Conservation (phyloP, 2,888 invertebrate species). For the Drosophila helvetica region DNA sequence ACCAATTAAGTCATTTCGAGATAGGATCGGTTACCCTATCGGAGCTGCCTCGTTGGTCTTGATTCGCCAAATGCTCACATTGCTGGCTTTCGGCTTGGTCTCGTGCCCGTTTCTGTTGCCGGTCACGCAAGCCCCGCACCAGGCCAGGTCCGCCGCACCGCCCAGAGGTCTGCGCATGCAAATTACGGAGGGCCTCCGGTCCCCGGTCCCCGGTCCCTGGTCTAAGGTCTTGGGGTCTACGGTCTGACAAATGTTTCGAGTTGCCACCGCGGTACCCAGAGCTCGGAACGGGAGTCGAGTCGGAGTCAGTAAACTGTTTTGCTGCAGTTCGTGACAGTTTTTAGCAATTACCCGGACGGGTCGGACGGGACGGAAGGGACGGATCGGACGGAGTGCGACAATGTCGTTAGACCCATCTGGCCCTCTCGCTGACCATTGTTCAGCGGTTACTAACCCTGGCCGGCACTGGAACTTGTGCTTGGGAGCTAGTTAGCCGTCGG, state of each 20-base stretch:
- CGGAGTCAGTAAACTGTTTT: conserved; percentile 70
- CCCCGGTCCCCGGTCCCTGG: background rate
- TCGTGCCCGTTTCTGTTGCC: conserved; percentile 43
- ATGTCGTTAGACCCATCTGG: conserved; percentile 25
- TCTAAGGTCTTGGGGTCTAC: conserved; percentile 13
- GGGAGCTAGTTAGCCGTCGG: background rate
- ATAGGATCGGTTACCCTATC: conserved; percentile 38
- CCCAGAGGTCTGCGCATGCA: conserved; percentile 54
- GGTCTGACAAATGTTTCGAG: conserved; percentile 39
- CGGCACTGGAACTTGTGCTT: background rate
- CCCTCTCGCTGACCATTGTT: conserved; percentile 58
- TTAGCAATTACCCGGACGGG: conserved; percentile 63
- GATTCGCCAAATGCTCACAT: conserved; percentile 36
- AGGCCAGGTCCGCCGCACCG: conserved; percentile 57
- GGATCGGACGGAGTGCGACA: conserved; percentile 38
- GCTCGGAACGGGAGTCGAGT: conserved; percentile 7
- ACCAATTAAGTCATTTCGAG: conserved; percentile 59
- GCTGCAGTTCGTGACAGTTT: conserved; percentile 74
- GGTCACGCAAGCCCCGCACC: conserved; percentile 64
- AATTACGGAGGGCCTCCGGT: conserved; percentile 44
- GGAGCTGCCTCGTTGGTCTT: conserved; percentile 19
- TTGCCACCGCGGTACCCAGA: conserved; percentile 31
- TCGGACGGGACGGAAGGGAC: conserved; percentile 19
- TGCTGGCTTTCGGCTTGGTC: conserved; percentile 25
- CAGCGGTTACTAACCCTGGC: conserved; percentile 65